Evolutionary conservation across 23 tunicate genomes (phyloP), one percentile per base, ranked within the genome.

Genomic region (Trididemnum miniatum): DNA sequence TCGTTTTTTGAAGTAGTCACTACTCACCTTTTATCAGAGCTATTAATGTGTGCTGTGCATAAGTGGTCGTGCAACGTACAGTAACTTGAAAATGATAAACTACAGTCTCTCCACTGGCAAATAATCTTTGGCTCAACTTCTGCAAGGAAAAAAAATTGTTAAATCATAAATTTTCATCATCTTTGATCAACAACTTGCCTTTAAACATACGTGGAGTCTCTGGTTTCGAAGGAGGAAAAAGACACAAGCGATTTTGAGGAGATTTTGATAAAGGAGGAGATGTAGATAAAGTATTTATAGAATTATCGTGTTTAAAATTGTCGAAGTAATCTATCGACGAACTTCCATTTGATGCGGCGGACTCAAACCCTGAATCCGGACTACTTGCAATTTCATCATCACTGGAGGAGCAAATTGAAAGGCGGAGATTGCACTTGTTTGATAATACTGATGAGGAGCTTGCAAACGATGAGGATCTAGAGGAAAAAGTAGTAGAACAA

Each of bases 321-420:
- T 82, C 94, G 59, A 65, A 78, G 59, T 37, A 83, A 36, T 80
- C 81, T 28, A 57, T 31, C 9, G 20, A 72, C 2, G 71, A 24
- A 27, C 75, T 25, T 23, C 74, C 66, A 39, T 80, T 54, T 25
- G 96, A 84, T 9, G 90, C 59, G 35, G 86, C 36, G 2, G 97
- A 85, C 52, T 83, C 86, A 75, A 85, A 91, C 2, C 97, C 97
- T 36, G 97, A 91, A 72, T 91, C 97, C 0, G 97, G 97, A 57
- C 97, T 91, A 78, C 84, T 89, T n/a, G 76, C 97, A 51, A 35
- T 83, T 76, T 78, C 71, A 31, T 86, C 90, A 38, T 76, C 88
- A 54, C 67, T 77, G 31, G 57, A 22, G 31, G 79, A 20, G 59
- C 79, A 9, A 25, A 39, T n/a, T 26, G 57, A 34, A 38, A 38